These are phyloP conservation scores for Lasioglossum figueresi DNA, from an alignment of 2,888 invertebrate species.

Conservation along the genomic window DNA sequence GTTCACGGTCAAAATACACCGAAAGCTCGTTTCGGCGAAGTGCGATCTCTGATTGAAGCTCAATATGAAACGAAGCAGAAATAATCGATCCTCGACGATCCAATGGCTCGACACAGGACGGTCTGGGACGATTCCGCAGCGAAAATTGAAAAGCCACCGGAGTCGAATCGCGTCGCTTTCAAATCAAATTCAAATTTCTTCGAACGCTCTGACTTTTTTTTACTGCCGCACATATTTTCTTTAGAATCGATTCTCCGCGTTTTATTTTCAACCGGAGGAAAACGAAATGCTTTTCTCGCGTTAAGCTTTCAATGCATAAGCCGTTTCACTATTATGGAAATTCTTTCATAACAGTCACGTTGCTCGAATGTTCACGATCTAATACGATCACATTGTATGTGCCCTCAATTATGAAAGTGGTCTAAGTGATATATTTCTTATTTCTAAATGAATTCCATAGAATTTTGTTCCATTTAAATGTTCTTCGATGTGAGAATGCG, in stretches of 20 bases:
- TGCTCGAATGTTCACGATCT: neutral
- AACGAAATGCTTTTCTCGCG: neutral
- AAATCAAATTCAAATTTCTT: neutral
- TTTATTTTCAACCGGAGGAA: neutral
- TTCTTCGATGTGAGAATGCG: too few relatives aligned
- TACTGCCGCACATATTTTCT: neutral
- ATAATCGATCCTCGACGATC: neutral
- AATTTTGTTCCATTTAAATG: too few relatives aligned
- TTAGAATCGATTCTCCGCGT: neutral
- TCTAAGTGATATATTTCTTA: too few relatives aligned
- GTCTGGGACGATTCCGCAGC: neutral
- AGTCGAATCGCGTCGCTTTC: neutral
- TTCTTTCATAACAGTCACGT: neutral
- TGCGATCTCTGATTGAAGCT: neutral
- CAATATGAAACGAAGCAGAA: neutral
- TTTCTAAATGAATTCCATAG: too few relatives aligned
- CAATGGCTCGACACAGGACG: neutral
- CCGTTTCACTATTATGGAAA: neutral
- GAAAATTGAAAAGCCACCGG: neutral
- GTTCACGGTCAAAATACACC: neutral
- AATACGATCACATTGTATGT: neutral
- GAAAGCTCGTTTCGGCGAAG: slow-evolving; percentile 4
- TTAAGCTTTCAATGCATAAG: neutral
- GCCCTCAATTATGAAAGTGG: too few relatives aligned
- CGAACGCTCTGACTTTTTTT: neutral